Conservation (phyloP, 92 coral and sea anemone species). For the Galaxea fascicularis region DNA sequence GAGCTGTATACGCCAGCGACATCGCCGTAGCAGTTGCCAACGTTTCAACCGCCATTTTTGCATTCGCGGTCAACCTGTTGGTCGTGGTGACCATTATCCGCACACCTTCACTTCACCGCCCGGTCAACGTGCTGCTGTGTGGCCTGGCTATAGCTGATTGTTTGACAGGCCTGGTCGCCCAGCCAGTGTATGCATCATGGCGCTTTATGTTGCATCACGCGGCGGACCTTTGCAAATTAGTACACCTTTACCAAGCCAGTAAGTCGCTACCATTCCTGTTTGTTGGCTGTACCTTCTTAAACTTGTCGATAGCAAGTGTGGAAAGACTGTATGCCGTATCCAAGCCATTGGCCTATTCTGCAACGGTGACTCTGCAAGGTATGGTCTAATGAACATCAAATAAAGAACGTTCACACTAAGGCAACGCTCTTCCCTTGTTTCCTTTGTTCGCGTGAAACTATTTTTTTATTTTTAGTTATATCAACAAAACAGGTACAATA, state of each 20-base stretch:
- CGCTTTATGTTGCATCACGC: constrained; percentile 18
- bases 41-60: constrained; percentile 4
- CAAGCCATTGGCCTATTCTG: constrained; percentile 15
- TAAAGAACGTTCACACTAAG: too few relatives aligned
- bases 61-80: constrained; percentile 7
- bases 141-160: constrained; percentile 50
- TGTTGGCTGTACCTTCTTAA: constrained; percentile 27
- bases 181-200: constrained; percentile 46
- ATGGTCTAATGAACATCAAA: background rate
- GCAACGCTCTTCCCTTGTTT: background rate
- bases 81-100: constrained; percentile 40
- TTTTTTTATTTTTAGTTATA: too few relatives aligned
- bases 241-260: constrained; percentile 20
- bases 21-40: background rate
- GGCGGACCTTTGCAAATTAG: background rate
- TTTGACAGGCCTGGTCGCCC: constrained; percentile 44
- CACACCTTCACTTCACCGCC: constrained; percentile 38
- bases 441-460: too few relatives aligned
- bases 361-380: constrained; percentile 7
- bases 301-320: constrained; percentile 14
- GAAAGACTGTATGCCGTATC: constrained; percentile 24
- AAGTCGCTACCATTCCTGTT: background rate
- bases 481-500: too few relatives aligned
- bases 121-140: constrained; percentile 62
- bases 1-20: constrained; percentile 18